Evolutionary conservation across 2,888 invertebrate species (phyloP).

Genomic region (Onchidella celtica): DNA sequence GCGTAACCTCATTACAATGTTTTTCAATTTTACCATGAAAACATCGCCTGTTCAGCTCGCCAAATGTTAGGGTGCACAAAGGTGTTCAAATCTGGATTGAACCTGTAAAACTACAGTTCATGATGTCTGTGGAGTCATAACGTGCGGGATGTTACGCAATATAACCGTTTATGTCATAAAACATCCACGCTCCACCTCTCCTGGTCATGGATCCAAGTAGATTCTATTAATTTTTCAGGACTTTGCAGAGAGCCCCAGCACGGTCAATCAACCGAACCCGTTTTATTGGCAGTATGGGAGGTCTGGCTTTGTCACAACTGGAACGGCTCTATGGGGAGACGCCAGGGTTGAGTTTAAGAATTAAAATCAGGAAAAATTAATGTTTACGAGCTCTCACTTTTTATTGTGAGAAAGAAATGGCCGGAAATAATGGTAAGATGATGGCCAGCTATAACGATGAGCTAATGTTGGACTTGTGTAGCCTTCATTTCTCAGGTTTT

Average conservation of each 20-base stretch:
- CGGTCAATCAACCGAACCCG: background rate
- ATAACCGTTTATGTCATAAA: background rate
- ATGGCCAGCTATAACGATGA: background rate
- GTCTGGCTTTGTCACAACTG: background rate
- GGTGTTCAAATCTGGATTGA: too few species aligned
- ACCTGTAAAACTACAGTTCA: too few species aligned
- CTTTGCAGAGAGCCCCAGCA: background rate
- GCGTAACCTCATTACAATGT: too few species aligned
- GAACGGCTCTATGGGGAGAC: background rate
- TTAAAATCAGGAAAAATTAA: slow-evolving; percentile 23
- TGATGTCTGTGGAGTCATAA: too few species aligned
- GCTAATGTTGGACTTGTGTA: slow-evolving; percentile 15
- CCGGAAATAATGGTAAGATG: background rate
- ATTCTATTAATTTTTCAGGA: background rate
- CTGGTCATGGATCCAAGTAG: background rate
- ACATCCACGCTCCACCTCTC: background rate
- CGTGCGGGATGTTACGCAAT: background rate
- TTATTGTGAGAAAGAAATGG: background rate
- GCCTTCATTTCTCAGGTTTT: background rate
- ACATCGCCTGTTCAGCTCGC: too few species aligned
- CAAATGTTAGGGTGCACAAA: too few species aligned
- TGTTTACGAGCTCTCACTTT: background rate
- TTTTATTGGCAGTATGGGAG: background rate
- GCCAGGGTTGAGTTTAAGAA: background rate
- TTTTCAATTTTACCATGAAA: too few species aligned